Conservation (phyloP, 2,113 vertebrate genomes). For the Protobothrops flavoviridis region DNA sequence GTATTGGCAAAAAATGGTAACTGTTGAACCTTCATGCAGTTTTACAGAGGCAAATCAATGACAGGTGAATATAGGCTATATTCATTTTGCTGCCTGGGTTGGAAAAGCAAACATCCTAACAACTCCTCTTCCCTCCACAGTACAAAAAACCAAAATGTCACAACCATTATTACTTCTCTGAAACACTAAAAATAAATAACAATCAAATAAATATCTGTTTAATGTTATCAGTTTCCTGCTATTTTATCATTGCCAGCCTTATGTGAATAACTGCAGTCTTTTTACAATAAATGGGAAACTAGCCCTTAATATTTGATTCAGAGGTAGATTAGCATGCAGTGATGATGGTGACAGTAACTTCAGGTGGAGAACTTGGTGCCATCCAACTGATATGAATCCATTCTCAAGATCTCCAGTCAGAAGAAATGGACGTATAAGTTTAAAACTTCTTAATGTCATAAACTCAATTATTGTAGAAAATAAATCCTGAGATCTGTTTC, state of each 20-base stretch:
- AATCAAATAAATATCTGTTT: not conserved
- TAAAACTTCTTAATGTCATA: not conserved
- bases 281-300: not conserved
- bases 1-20: not conserved
- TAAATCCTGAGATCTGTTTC: not conserved
- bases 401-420: not conserved
- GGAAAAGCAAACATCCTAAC: too few species aligned
- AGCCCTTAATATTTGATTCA: not conserved
- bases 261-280: not conserved
- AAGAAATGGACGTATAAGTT: not conserved
- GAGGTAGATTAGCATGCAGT: not conserved
- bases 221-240: not conserved
- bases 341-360: not conserved
- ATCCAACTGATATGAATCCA: not conserved
- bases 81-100: too few species aligned
- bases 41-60: too few species aligned
- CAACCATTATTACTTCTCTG: not conserved
- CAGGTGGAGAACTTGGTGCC: not conserved
- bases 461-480: not conserved
- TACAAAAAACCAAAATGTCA: not conserved
- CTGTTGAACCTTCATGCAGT: not conserved
- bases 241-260: not conserved
- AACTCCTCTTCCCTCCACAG: too few species aligned
- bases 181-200: not conserved
- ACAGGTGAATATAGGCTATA: too few species aligned